Evolutionary conservation across 2,113 vertebrate genomes (phyloP), one percentile per base, ranked within the genome.

Genomic region (Aspiorhynchus laticeps): DNA sequence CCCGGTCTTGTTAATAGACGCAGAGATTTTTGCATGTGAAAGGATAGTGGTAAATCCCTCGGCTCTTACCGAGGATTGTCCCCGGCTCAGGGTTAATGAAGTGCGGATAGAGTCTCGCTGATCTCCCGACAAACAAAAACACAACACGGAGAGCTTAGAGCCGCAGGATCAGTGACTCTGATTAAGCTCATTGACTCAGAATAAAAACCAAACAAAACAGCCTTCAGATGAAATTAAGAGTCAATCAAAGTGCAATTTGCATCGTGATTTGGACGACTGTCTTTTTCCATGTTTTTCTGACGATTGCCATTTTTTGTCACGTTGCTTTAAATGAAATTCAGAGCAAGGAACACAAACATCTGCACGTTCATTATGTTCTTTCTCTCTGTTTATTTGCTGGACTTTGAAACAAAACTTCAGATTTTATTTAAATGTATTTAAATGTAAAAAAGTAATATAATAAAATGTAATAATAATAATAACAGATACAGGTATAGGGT

Each of bases 1-100:
- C 90, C 90, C 88, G 87, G 89, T 91, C 93, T 94, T 95, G 95
- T 94, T 93, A 93, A 91, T 90, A 89, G 85, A 93, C 88, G 92
- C 69, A 56, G 88, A 90, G 88, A 90, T 93, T 96, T 95, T 98
- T 97, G 96, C 97, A 98, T 98, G 96, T 96, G 96, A 98, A 98
- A 96, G 95, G 95, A 92, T 93, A 89, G 87, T 92, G 93, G 95
- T 95, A 97, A 98, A 98, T 97, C 97, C 95, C 93, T 84, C 90
- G 86, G 91, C 94, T 94, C 96, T 93, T 94, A 95, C 91, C 89
- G 90, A 91, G 94, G 93, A 94, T 96, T 94, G 94, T 96, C 96
- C 95, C 96, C 95, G 93, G 95, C 96, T 96, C 97, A 92, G 96
- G 97, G 97, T 98, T 99, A 98, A 99, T 99, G 97, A 98, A 99